Evolutionary conservation across 30 jellyfish, hydroid and myxozoan species (phyloP), one percentile per base, ranked within the genome.

Genomic region (Aurelia coerulea): DNA sequence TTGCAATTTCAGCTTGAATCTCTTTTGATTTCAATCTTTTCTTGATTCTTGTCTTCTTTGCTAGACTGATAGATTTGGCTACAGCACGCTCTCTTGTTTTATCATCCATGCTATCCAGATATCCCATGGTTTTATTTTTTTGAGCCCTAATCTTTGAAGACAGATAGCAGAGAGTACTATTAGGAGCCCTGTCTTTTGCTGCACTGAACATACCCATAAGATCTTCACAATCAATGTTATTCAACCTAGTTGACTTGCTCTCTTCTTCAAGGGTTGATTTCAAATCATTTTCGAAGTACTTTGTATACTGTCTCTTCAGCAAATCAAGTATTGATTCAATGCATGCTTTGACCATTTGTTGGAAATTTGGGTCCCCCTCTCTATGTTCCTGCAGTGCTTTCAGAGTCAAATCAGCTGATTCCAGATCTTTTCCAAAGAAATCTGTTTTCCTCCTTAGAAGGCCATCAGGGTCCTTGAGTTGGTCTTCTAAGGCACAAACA

Each of bases 191-290:
- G 13, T 29, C 29, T 69, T 81, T 81, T 37, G 84, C 91, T 56
- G 84, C 84, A 42, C 71, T 60, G 60, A 65, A 81, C 91, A 81
- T 81, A 5, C 73, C 87, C 91, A 81, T 81, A 8, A 81, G 46
- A 19, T 68, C 75, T 50, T 81, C 75, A 65, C 83, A 65, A 19
- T 68, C 86, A 65, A 81, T 81, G 58, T 11, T 39, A 56, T 58
- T 19, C 18, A 65, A 67, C n/a, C 87, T 41, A 9, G 65, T 23
- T 11, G 90, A 74, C 84, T 35, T 35, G 72, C 72, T 52, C 49
- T 46, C 73, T 52, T 69, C 62, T 69, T 37, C 37, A 29, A 14
- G 32, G 32, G 17, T 64, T 64, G 17, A 9, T 64, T 14, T 64
- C 10, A 64, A 64, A 23, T 23, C 29, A 23, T 23, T 23, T 23